Percentiles rank a stretch among this genome's conserved stretches.
Evolutionary conservation across 2,113 vertebrate species (phyloP).

Genomic region (Drymodes brunneopygia): DNA sequence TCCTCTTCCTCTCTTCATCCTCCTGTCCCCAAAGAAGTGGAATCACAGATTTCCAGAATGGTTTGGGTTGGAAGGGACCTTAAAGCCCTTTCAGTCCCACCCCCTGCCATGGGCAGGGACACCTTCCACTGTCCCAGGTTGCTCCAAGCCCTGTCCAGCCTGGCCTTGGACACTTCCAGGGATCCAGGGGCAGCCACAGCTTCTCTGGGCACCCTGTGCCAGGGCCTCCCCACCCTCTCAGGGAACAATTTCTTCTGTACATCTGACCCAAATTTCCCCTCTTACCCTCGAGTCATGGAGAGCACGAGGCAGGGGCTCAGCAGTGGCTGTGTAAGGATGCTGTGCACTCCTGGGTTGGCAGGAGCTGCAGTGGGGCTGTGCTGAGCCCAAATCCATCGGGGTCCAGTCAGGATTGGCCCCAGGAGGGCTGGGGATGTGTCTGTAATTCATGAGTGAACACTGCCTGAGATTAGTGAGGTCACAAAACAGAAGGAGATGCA

Average conservation of each 20-base stretch:
- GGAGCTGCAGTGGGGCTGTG: background rate
- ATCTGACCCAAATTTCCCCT: background rate
- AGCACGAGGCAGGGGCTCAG: background rate
- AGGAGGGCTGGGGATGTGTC: background rate
- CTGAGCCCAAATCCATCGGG: background rate
- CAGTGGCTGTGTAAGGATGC: fast-evolving
- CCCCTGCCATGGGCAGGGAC: background rate
- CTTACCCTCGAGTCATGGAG: fast-evolving
- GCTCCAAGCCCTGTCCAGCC: fast-evolving
- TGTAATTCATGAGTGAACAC: background rate
- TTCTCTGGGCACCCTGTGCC: background rate
- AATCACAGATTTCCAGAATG: background rate
- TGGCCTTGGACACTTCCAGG: fast-evolving
- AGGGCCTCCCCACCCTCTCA: background rate
- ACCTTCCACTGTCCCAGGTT: fast-evolving
- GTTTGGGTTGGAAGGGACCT: background rate
- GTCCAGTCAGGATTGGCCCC: background rate
- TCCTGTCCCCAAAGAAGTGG: background rate
- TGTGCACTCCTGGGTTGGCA: background rate
- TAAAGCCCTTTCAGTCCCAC: background rate
- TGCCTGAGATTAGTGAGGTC: background rate
- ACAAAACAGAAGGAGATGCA: background rate
- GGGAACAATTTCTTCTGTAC: background rate
- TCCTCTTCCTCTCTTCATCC: background rate
- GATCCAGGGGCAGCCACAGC: background rate